Base-by-base conservation (phyloP, 2,113 vertebrate genomes). In the Pogona vitticeps region DNA sequence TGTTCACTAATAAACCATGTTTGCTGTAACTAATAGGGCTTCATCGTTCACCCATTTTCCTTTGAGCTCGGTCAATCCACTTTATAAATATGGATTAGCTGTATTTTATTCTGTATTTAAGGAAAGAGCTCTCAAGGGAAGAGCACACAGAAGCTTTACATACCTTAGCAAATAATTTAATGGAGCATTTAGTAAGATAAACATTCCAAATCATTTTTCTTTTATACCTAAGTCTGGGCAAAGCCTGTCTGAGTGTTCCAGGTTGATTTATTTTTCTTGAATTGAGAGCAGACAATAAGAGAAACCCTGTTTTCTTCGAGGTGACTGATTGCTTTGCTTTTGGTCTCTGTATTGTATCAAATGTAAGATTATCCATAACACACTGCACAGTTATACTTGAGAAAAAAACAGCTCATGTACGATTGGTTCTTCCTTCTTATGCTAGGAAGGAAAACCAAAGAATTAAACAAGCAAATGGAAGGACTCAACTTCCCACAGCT, bases 241-340 rank as follows among this genome's bases (percentile, higher is more conserved):
- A 90, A 90, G 42, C 56, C 61, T 91, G 40, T 72, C 21, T 63
- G 40, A 91, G 84, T 68, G 71, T 77, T 86, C 20, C 1, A 86
- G 81, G 84, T 68, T 90, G 86, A 91, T 88, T 90, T 0, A 91
- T 90, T 92, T 91, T 3, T 87, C 23, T 93, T 93, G 92, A 92
- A 94, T 82, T 92, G 5, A n/a, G 21, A 93, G 88, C 88, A 93
- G 71, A 52, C 90, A 92, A 92, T 18, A 87, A 91, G 91, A 88
- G 85, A 12, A 33, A 71, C 33, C 3, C 85, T 20, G 46, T 84
- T 94, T 63, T 23, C 20, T 87, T 81, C 67, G 88, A 78, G 84
- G 1, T 90, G 33, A 58, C 1, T 87, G 70, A 36, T 23, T 81
- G 71, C 46, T 90, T 79, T 68, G 85, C 82, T 90, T 79, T 87